phyloP scores from a whole-genome alignment of 1,140 invertebrate species.

The Aphaenogaster floridana region DNA sequence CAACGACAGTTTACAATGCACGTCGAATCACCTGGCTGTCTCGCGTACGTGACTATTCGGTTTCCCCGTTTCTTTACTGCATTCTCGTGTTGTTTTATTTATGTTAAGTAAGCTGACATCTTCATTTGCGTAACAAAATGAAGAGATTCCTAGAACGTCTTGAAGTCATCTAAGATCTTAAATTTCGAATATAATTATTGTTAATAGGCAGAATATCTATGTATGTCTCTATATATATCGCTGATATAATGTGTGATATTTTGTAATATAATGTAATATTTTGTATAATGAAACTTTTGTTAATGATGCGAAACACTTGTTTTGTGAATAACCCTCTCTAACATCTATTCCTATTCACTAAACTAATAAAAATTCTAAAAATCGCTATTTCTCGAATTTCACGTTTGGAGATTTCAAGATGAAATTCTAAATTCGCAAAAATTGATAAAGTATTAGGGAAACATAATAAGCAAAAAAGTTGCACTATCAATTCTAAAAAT shows the following conservation, averaged over 20 bases:
- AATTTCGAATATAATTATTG: not conserved
- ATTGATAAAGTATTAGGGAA: not conserved
- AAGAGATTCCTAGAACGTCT: not conserved
- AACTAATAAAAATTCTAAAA: not conserved
- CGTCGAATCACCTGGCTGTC: not conserved
- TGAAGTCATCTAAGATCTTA: not conserved
- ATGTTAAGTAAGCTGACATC: slow-evolving; percentile 23
- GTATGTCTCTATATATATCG: not conserved
- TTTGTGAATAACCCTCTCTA: not conserved
- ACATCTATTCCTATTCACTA: not conserved
- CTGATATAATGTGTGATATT: not conserved
- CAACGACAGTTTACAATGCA: slow-evolving; percentile 24
- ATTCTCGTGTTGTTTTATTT: not conserved
- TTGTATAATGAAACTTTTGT: not conserved
- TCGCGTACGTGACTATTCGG: slow-evolving; percentile 41
- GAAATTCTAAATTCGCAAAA: not conserved
- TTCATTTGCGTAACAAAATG: slow-evolving; percentile 32
- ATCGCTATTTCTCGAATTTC: not conserved
- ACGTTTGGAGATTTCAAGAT: not conserved
- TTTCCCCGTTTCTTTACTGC: not conserved
- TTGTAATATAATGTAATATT: not conserved
- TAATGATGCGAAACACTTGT: not conserved
- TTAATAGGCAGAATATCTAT: not conserved
- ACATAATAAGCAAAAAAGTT: not conserved
- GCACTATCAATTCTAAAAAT: too few relatives aligned